Percentiles rank a stretch among this genome's conserved stretches.
These are phyloP conservation scores for Hyperopisus bebe DNA, from an alignment of 2,113 vertebrate species.

Conservation along the genomic window DNA sequence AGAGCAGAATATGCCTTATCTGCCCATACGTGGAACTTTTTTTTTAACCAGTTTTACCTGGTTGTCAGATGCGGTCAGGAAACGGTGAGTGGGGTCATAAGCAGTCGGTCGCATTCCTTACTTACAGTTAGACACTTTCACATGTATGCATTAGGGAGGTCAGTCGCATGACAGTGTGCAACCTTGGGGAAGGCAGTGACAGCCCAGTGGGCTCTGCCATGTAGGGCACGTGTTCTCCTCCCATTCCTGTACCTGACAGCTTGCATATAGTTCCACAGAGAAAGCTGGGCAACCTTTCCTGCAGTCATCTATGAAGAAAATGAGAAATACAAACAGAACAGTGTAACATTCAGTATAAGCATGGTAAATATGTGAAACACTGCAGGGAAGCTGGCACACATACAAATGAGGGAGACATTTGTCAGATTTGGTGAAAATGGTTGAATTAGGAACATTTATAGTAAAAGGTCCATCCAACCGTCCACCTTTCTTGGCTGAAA, in stretches of 20 bases:
- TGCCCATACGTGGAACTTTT: background rate
- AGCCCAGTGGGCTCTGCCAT: background rate
- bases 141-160: background rate
- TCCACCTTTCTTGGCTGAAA: background rate
- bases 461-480: background rate
- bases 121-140: background rate
- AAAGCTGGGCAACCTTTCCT: background rate
- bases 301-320: background rate
- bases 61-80: background rate
- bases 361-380: background rate
- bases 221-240: background rate
- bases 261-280: background rate
- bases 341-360: background rate
- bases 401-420: background rate
- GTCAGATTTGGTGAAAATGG: background rate
- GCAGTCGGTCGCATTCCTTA: background rate
- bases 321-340: background rate
- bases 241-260: background rate
- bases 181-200: background rate
- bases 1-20: background rate
- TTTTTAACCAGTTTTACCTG: background rate
- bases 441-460: background rate
- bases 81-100: background rate
- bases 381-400: background rate
- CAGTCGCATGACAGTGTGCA: background rate